Base-by-base conservation (phyloP, 2,797 vertebrate species). In the Siniperca obscura region DNA sequence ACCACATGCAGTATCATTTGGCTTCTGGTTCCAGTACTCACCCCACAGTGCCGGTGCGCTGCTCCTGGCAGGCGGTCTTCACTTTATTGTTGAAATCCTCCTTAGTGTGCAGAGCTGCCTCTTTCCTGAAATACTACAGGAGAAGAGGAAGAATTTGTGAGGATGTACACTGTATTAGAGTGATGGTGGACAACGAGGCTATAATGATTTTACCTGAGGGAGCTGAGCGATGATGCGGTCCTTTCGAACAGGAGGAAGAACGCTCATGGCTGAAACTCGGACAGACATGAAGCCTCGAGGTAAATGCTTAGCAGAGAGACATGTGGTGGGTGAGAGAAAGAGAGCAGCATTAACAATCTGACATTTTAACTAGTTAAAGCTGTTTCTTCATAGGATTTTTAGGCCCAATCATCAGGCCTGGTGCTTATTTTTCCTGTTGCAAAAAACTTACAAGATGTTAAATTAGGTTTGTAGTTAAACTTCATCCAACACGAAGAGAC, bases 21-120 rank as follows among this genome's bases (percentile, higher is more conserved):
- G 4, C 12, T 12, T 64, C 21, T 52, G 40, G 21, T 42, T 40
- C 50, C 55, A 52, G 40, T 16, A 36, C 97, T 95, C 91, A 99
- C 98, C 98, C 98, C 93, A 98, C 98, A 0, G 97, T 97, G 81
- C 98, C 97, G 1, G 97, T 98, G 66, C 97, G 96, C 90, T 97
- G 96, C 87, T 99, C 96, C 93, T 96, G 97, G 88, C 98, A 99
- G 22, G 97, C 97, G 0, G 93, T 96, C 90, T 87, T 96, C 86
- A 98, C 98, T 10, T 96, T 95, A 77, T 93, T 82, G 88, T 97
- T 94, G 89, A 98, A 99, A 56, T 96, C 92, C 34, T 92, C 83
- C 75, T 94, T 95, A 34, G 93, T 81, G 88, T 98, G 97, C 76
- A 97, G 90, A 77, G 98, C 96, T 2, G 97, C 97, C 77, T 97